These are phyloP conservation scores for Macrocentrus cingulum DNA, from an alignment of 1,140 invertebrate genomes.

Conservation along the genomic window DNA sequence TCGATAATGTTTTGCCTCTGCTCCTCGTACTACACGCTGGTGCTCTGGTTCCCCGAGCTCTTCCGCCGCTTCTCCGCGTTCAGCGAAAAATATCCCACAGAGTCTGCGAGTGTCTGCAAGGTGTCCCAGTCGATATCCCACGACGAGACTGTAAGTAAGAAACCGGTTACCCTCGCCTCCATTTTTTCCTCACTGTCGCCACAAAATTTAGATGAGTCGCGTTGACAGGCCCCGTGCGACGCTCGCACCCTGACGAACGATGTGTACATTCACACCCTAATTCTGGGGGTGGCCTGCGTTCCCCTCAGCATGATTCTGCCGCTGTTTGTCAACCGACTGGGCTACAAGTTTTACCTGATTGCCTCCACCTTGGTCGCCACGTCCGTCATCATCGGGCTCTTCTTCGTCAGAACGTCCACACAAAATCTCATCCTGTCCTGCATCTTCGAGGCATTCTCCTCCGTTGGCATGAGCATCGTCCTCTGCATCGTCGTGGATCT, in stretches of 20 bases:
- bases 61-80: conserved; percentile 66
- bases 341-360: conserved; percentile 42
- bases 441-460: conserved; percentile 42
- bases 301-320: conserved; percentile 42
- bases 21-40: conserved; percentile 64
- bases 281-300: conserved; percentile 43
- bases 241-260: conserved; percentile 27
- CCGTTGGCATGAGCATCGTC: conserved; percentile 36
- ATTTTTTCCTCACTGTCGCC: not conserved
- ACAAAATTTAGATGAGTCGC: not conserved
- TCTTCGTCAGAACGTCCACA: conserved; percentile 44
- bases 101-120: conserved; percentile 63
- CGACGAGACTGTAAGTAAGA: not conserved
- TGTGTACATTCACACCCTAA: conserved; percentile 43
- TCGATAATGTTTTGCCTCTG: conserved; percentile 25
- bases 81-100: conserved; percentile 55
- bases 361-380: conserved; percentile 45
- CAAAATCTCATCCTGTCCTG: conserved; percentile 51
- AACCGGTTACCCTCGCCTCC: not conserved
- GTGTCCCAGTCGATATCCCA: conserved; percentile 44
- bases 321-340: conserved; percentile 37
- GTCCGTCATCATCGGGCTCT: conserved; percentile 44
- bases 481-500: conserved; percentile 42
- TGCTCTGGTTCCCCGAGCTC: conserved; percentile 71
- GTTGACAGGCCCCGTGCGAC: not conserved